A percentile compares a stretch with the other conserved stretches of the same genome.
These are phyloP conservation scores for Drosophila murphyi DNA, from an alignment of 1,140 invertebrate genomes.

Conservation along the genomic window DNA sequence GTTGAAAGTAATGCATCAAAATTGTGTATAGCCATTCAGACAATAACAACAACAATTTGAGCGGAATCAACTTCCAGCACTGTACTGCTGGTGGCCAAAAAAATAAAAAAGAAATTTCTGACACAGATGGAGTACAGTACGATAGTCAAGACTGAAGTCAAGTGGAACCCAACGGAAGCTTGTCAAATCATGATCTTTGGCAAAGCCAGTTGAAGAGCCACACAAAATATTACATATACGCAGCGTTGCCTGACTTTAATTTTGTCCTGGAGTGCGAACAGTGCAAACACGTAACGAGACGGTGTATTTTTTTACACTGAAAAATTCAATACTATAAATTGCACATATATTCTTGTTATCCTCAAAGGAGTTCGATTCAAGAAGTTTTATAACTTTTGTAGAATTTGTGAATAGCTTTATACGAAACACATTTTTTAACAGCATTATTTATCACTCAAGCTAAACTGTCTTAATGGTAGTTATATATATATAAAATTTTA, in stretches of 20 bases:
- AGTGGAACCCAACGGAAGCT: conserved; percentile 7
- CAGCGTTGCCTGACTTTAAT: neutral
- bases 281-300: neutral
- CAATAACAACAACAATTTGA: conserved; percentile 31
- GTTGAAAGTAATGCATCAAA: conserved; percentile 82
- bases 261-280: neutral
- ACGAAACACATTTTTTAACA: no score
- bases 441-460: no score
- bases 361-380: no score
- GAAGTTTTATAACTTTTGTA: no score
- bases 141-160: conserved; percentile 16
- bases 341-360: no score
- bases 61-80: conserved; percentile 22
- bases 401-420: no score
- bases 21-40: conserved; percentile 47
- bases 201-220: conserved; percentile 2
- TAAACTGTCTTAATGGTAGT: no score
- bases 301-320: no score
- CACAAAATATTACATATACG: conserved; percentile 17
- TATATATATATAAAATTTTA: no score
- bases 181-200: conserved; percentile 12
- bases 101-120: conserved; percentile 23
- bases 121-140: conserved; percentile 59
- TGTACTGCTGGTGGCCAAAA: neutral
- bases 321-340: no score